These are phyloP conservation scores for Alligator sinensis DNA, from an alignment of 2,113 vertebrate genomes.

Conservation along the genomic window DNA sequence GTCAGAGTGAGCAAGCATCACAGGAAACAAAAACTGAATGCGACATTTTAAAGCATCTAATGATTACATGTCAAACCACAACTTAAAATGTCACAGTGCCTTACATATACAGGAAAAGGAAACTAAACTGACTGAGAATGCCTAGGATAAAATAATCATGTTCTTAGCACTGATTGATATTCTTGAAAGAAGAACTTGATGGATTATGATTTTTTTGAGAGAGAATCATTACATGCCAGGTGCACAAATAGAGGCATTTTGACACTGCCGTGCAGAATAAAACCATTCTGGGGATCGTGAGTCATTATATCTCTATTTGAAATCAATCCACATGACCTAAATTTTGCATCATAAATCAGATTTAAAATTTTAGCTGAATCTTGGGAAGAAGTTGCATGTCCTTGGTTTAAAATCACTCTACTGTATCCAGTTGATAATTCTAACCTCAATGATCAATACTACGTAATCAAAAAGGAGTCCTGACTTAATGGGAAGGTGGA, in stretches of 20 bases:
- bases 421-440: constrained; percentile 51
- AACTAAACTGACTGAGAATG: constrained; percentile 78
- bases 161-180: constrained; percentile 78
- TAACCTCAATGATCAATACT: constrained; percentile 57
- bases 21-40: constrained; percentile 68
- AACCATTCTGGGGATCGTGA: constrained; percentile 74
- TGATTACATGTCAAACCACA: constrained; percentile 83
- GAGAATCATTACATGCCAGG: constrained; percentile 76
- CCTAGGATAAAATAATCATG: constrained; percentile 66
- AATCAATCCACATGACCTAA: constrained; percentile 71
- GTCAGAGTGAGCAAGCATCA: constrained; percentile 28
- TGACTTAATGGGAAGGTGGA: constrained; percentile 15
- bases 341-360: constrained; percentile 73
- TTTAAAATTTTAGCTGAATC: constrained; percentile 4
- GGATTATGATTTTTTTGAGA: constrained; percentile 80
- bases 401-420: constrained; percentile 60
- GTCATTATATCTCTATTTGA: constrained; percentile 77
- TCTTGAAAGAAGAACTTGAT: constrained; percentile 73
- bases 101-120: constrained; percentile 52
- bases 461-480: constrained; percentile 32
- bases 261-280: constrained; percentile 71
- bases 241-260: constrained; percentile 75
- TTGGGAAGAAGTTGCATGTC: constrained; percentile 35
- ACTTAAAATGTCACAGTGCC: constrained; percentile 78
- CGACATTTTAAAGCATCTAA: constrained; percentile 80